Evolutionary conservation across 2,888 invertebrate genomes (phyloP).

Genomic region (Carterocephalus palaemon): DNA sequence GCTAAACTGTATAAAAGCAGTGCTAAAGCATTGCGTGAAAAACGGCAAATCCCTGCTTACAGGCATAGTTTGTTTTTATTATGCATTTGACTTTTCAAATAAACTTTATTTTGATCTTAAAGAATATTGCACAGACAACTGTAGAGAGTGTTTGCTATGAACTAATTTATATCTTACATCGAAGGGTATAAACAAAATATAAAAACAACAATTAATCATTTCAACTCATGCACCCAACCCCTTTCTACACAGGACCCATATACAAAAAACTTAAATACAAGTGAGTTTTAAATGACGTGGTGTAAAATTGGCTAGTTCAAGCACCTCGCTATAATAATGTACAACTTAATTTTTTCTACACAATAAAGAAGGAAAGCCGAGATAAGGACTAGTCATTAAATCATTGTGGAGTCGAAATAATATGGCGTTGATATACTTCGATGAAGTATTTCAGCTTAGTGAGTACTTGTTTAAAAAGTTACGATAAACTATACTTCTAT

Average conservation of each 20-base stretch:
- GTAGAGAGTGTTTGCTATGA: too few relatives aligned
- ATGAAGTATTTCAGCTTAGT: slow-evolving; percentile 14
- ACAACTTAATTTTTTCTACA: slow-evolving; percentile 19
- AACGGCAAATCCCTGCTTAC: too few relatives aligned
- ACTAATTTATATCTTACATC: too few relatives aligned
- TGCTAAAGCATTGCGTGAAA: too few relatives aligned
- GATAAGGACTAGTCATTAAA: slow-evolving; percentile 56
- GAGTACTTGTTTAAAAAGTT: slow-evolving; percentile 11
- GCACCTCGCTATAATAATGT: slow-evolving; percentile 50
- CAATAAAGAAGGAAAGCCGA: slow-evolving; percentile 43
- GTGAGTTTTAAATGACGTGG: slow-evolving; percentile 30
- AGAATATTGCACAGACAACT: too few relatives aligned
- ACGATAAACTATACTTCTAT: slow-evolving; percentile 22
- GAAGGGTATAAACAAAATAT: too few relatives aligned
- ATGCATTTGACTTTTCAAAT: too few relatives aligned
- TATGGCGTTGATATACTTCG: slow-evolving; percentile 37
- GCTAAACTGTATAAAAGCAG: too few relatives aligned
- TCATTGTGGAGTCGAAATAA: slow-evolving; percentile 53
- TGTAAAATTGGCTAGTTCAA: slow-evolving; percentile 41
- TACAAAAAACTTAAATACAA: neutral
- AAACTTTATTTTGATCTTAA: too few relatives aligned
- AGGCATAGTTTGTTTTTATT: too few relatives aligned
- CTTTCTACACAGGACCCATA: neutral
- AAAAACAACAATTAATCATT: too few relatives aligned
- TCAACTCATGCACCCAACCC: slow-evolving; percentile 23